Conservation (phyloP, 2,888 invertebrate genomes). For the Osmoderma eremita region DNA sequence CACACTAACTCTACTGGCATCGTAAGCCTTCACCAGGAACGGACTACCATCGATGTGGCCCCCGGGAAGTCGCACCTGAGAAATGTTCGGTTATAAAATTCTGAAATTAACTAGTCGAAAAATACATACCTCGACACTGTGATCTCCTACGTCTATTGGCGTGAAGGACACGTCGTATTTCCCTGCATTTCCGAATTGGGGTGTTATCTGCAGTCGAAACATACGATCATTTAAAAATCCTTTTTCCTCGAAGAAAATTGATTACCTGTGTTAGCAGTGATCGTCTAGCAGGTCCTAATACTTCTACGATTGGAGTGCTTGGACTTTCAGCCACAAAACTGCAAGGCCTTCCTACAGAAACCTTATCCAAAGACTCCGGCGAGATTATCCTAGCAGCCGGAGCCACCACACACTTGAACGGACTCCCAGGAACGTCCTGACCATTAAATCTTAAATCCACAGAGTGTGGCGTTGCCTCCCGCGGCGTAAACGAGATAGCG, state of each 20-base stretch:
- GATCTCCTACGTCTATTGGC: constrained; percentile 92
- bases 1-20: constrained; percentile 93
- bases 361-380: constrained; percentile 87
- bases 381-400: constrained; percentile 87
- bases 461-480: constrained; percentile 89
- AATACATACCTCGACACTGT: constrained; percentile 81
- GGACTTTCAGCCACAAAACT: constrained; percentile 90
- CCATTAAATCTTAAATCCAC: constrained; percentile 97
- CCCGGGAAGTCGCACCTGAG: constrained; percentile 68
- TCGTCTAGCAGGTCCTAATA: constrained; percentile 78
- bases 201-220: constrained; percentile 56
- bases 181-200: constrained; percentile 62
- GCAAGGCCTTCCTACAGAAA: constrained; percentile 85
- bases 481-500: constrained; percentile 96
- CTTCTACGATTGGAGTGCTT: constrained; percentile 82
- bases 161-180: constrained; percentile 72
- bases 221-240: not conserved
- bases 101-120: not conserved
- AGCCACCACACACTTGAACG: constrained; percentile 81
- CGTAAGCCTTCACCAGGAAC: constrained; percentile 95
- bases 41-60: constrained; percentile 95
- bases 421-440: constrained; percentile 92
- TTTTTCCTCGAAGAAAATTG: not conserved
- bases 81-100: not conserved
- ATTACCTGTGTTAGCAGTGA: constrained; percentile 73